phyloP scores from a whole-genome alignment of 2,888 invertebrate species.

The Ormyrus labotus region DNA sequence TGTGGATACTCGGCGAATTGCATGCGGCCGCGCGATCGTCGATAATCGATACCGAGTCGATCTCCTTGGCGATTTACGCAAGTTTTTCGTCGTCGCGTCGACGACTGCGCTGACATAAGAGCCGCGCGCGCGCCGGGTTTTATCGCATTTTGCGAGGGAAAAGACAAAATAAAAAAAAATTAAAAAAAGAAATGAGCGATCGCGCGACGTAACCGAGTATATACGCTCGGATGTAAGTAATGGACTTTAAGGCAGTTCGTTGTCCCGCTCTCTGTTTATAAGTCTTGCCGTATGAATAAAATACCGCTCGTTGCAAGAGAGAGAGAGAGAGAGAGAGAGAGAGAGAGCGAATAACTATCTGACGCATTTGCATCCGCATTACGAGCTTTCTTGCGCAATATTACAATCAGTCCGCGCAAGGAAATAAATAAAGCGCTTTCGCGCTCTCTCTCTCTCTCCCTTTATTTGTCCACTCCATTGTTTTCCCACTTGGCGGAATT shows the following conservation, averaged over 20 bases:
- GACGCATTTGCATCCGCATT: conserved; percentile 65
- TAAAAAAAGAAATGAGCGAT: neutral
- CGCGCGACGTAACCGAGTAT: conserved; percentile 28
- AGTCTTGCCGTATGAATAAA: conserved; percentile 63
- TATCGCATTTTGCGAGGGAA: neutral
- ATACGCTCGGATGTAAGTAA: conserved; percentile 5
- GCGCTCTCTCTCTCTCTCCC: neutral
- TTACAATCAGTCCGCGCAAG: conserved; percentile 67
- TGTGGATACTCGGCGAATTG: neutral
- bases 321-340: too few relatives aligned
- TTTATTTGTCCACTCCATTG: neutral
- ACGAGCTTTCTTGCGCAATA: conserved; percentile 68
- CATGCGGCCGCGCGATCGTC: neutral
- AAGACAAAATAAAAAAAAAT: neutral
- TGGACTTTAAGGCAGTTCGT: conserved; percentile 51
- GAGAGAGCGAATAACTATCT: conserved; percentile 41
- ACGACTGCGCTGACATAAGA: too few relatives aligned
- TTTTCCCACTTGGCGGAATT: neutral
- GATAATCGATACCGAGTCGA: neutral
- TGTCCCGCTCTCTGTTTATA: conserved; percentile 37
- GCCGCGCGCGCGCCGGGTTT: too few relatives aligned
- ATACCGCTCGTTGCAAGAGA: conserved; percentile 59
- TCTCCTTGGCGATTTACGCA: too few relatives aligned
- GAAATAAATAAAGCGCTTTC: conserved; percentile 65
- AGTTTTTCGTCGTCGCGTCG: too few relatives aligned